phyloP scores from a whole-genome alignment of 2,797 vertebrate species.

The Danio kyathit region DNA sequence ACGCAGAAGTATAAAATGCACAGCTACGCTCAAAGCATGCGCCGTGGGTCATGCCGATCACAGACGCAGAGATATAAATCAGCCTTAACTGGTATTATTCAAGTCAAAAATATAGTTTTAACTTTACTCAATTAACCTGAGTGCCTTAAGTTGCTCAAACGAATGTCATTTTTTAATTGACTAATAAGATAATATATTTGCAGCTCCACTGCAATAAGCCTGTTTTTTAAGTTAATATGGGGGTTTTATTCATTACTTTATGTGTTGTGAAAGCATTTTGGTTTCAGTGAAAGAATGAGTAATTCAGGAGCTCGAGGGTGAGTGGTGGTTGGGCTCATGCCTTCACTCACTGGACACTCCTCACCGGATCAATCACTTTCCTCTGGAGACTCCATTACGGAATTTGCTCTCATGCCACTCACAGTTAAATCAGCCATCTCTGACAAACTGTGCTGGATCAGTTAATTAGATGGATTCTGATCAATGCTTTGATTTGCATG shows the following conservation, averaged over 20 bases:
- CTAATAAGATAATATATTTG: not conserved
- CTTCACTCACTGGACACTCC: not conserved
- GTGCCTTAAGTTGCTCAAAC: no score
- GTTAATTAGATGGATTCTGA: slow-evolving; percentile 56
- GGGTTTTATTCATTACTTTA: slow-evolving; percentile 9
- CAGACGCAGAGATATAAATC: no score
- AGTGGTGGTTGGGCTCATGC: not conserved
- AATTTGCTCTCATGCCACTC: slow-evolving; percentile 35
- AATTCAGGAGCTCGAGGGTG: not conserved
- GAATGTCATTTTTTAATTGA: not conserved
- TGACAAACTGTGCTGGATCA: slow-evolving; percentile 50
- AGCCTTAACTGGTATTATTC: no score
- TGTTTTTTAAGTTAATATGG: not conserved
- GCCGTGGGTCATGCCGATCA: no score
- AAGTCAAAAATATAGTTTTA: no score
- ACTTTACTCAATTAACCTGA: no score
- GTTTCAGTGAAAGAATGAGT: slow-evolving; percentile 9
- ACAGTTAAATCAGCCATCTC: slow-evolving; percentile 47
- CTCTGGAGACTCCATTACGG: slow-evolving; percentile 53
- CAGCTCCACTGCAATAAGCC: not conserved
- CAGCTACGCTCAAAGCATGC: no score
- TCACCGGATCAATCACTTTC: slow-evolving; percentile 41
- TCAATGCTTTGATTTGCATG: slow-evolving; percentile 53
- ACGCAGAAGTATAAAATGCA: no score
- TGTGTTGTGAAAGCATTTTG: not conserved